A percentile compares a stretch with the other conserved stretches of the same genome.
Evolutionary conservation across 2,888 invertebrate species (phyloP).

Genomic region (Pseudolycoriella hygida): DNA sequence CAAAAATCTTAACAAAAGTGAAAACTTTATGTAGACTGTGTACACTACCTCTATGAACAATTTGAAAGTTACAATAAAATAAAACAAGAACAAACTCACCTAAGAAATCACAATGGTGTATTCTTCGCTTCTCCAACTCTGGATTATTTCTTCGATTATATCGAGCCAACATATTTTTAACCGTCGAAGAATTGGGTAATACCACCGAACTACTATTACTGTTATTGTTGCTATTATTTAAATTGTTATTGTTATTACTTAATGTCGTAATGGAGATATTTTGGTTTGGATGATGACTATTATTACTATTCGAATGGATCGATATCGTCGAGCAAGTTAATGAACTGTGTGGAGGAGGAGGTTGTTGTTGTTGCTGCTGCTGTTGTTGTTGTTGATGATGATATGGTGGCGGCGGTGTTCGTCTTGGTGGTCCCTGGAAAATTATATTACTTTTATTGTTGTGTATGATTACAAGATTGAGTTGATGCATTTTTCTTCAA

Average conservation of each 20-base stretch:
- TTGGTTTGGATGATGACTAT: constrained; percentile 7
- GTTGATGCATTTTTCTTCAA: no score
- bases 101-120: constrained; percentile 92
- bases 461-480: no score
- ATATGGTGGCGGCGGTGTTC: constrained; percentile 64
- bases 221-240: constrained; percentile 8
- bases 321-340: not conserved
- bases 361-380: constrained; percentile 18
- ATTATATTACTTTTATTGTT: not conserved
- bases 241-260: constrained; percentile 9
- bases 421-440: constrained; percentile 38
- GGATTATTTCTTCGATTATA: constrained; percentile 94
- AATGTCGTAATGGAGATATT: constrained; percentile 9
- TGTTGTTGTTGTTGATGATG: constrained; percentile 24
- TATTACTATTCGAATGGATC: constrained; percentile 4
- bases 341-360: constrained; percentile 6
- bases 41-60: no score
- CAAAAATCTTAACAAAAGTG: no score
- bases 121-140: constrained; percentile 85
- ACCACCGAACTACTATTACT: constrained; percentile 10
- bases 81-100: constrained; percentile 33
- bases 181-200: constrained; percentile 20
- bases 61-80: not conserved
- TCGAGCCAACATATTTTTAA: constrained; percentile 35
- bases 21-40: no score